A percentile compares a stretch with the other conserved stretches of the same genome.
Evolutionary conservation across 2,888 invertebrate genomes (phyloP).

Genomic region (Drosophila borborema): DNA sequence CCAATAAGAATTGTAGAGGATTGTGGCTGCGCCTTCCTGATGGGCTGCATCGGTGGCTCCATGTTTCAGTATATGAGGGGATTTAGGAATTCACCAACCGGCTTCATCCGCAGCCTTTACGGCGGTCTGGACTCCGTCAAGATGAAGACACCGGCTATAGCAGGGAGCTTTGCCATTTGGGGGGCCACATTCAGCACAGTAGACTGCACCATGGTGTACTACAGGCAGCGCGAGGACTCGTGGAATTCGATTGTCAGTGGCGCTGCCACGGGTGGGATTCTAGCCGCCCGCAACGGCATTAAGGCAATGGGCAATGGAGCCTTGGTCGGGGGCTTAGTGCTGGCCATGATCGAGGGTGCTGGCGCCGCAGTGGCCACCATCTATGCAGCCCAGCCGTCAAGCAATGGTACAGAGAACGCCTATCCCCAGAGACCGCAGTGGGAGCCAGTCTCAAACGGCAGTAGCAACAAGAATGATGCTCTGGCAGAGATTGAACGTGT

Average conservation of each 20-base stretch:
- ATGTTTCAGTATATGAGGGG: conserved; percentile 63
- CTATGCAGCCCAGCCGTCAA: conserved; percentile 50
- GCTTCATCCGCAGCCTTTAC: conserved; percentile 57
- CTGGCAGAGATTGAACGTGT: conserved; percentile 54
- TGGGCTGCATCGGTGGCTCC: conserved; percentile 69
- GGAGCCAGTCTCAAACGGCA: conserved; percentile 32
- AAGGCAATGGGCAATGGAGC: conserved; percentile 71
- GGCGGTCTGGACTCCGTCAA: conserved; percentile 67
- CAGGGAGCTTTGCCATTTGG: conserved; percentile 71
- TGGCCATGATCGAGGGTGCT: conserved; percentile 69
- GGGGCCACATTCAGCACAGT: conserved; percentile 70
- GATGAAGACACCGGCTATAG: conserved; percentile 65
- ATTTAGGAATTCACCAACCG: conserved; percentile 64
- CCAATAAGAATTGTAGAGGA: conserved; percentile 70
- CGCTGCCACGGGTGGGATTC: conserved; percentile 64
- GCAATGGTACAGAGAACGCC: background rate
- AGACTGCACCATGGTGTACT: conserved; percentile 63
- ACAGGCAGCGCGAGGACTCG: conserved; percentile 61
- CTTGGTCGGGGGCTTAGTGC: conserved; percentile 62
- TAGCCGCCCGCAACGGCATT: conserved; percentile 67
- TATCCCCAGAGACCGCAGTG: conserved; percentile 49
- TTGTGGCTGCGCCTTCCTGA: conserved; percentile 72
- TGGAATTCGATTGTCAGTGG: conserved; percentile 72
- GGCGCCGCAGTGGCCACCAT: conserved; percentile 69
- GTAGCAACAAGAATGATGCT: conserved; percentile 30